These are phyloP conservation scores for Lasioglossum calceatum DNA, from an alignment of 2,888 invertebrate species.

Conservation along the genomic window DNA sequence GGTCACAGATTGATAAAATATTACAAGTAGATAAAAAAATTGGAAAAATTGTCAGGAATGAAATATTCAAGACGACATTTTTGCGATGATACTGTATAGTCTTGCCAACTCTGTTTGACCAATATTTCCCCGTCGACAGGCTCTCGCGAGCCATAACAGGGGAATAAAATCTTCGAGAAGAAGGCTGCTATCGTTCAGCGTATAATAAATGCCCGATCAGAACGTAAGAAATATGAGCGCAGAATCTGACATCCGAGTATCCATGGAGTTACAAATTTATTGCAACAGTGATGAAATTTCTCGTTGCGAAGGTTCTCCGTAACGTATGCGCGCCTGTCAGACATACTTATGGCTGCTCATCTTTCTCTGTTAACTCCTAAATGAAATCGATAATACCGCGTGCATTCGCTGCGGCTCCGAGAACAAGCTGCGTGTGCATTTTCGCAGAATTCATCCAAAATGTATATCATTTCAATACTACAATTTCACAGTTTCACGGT, in stretches of 20 bases:
- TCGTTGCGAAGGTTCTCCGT: slow-evolving; percentile 9
- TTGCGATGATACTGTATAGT: neutral
- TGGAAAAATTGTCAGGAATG: neutral
- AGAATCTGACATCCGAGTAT: slow-evolving; percentile 41
- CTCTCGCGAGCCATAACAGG: slow-evolving; percentile 10
- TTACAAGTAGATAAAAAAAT: neutral
- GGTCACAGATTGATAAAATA: neutral
- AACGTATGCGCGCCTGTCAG: slow-evolving; percentile 34
- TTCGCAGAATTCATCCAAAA: neutral
- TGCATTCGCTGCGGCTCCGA: neutral
- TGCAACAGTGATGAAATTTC: slow-evolving; percentile 45
- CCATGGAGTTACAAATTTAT: slow-evolving; percentile 44
- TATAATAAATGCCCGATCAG: slow-evolving; percentile 43
- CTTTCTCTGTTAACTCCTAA: slow-evolving; percentile 27
- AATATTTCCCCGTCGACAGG: slow-evolving; percentile 15
- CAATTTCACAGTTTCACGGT: neutral
- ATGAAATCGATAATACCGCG: slow-evolving; percentile 29
- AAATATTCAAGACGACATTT: neutral
- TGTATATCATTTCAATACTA: neutral
- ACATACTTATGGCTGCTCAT: slow-evolving; percentile 22
- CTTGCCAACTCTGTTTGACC: neutral
- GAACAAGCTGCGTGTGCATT: neutral
- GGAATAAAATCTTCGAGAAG: slow-evolving; percentile 26
- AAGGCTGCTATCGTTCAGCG: slow-evolving; percentile 35
- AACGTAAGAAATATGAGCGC: slow-evolving; percentile 39